Evolutionary conservation across 2,113 vertebrate species (phyloP), one percentile per base, ranked within the genome.

Genomic region (Puma concolor): DNA sequence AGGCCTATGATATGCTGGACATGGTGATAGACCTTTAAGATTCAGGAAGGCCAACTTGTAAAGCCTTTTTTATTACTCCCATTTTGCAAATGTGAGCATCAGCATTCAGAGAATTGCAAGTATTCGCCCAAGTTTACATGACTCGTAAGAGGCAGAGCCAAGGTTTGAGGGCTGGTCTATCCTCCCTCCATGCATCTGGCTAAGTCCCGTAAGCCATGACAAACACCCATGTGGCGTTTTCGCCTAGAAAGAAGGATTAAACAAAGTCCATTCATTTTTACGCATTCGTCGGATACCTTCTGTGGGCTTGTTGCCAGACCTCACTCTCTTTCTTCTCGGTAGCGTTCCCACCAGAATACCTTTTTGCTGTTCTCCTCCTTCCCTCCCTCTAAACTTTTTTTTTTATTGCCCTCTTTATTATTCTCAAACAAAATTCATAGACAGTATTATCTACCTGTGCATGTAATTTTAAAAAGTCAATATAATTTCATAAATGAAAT

Each of bases 391-490:
- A 60, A 89, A 72, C 19, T 14, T 92, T 21, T 48, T 23, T 93
- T 81, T 97, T 95, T n/a, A 84, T 66, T 60, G 16, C 7, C 52
- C 60, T 86, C 50, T 79, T 67, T 71, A 76, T 81, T 94, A 82
- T 93, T 96, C 27, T 88, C 41, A 96, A 91, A 91, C 41, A 96
- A 74, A 91, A 93, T 66, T 44, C 76, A 71, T 41, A 63, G 85
- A 69, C 41, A 80, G 29, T 16, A 60, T 87, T 97, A 67, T 95
- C 33, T 91, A 33, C 3, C 44, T 91, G 79, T 33, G 57, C 23
- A 90, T 15, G 50, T 80, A 74, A 90, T 94, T 89, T 74, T 1
- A 21, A 82, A 93, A 88, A 81, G 82, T 79, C 38, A 81, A 38
- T 74, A 63, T 31, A 85, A n/a, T 87, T 92, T 97, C 16, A 50